Evolutionary conservation across 1,140 invertebrate genomes (phyloP).

Genomic region (Limonius californicus): DNA sequence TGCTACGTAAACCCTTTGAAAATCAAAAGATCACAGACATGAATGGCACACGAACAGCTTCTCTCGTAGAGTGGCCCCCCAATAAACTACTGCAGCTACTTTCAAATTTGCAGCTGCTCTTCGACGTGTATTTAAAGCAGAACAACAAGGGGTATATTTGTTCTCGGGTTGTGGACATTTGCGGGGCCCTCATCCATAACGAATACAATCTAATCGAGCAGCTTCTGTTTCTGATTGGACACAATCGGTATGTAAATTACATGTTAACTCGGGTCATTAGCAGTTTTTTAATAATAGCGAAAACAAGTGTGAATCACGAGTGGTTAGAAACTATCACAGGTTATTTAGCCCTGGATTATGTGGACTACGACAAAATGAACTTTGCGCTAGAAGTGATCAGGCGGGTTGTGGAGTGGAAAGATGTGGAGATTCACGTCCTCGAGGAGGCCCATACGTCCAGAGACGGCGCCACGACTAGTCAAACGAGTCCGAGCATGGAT

Average conservation of each 20-base stretch:
- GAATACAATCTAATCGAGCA: conserved; percentile 79
- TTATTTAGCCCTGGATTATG: conserved; percentile 62
- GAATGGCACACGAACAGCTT: conserved; percentile 51
- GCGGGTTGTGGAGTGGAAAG: conserved; percentile 82
- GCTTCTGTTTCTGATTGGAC: conserved; percentile 72
- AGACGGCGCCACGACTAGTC: conserved; percentile 42
- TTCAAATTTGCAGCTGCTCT: conserved; percentile 76
- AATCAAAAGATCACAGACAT: conserved; percentile 54
- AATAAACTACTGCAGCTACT: conserved; percentile 71
- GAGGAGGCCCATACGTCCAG: conserved; percentile 59
- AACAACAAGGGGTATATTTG: conserved; percentile 76
- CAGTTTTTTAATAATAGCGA: conserved; percentile 77
- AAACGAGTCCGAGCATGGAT: conserved; percentile 30
- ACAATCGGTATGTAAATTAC: conserved; percentile 77
- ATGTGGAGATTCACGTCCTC: conserved; percentile 74
- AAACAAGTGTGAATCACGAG: conserved; percentile 70
- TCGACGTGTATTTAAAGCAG: conserved; percentile 80
- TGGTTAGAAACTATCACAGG: conserved; percentile 74
- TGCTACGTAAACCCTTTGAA: conserved; percentile 65
- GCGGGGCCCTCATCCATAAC: conserved; percentile 73
- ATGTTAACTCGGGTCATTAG: conserved; percentile 73
- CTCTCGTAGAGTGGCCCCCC: conserved; percentile 66
- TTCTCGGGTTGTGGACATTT: conserved; percentile 70
- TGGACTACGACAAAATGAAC: conserved; percentile 67
- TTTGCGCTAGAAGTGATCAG: conserved; percentile 81